Percentiles rank a stretch among this genome's conserved stretches.
phyloP scores from a whole-genome alignment of 1,140 invertebrate genomes.

The Ectropis grisescens region DNA sequence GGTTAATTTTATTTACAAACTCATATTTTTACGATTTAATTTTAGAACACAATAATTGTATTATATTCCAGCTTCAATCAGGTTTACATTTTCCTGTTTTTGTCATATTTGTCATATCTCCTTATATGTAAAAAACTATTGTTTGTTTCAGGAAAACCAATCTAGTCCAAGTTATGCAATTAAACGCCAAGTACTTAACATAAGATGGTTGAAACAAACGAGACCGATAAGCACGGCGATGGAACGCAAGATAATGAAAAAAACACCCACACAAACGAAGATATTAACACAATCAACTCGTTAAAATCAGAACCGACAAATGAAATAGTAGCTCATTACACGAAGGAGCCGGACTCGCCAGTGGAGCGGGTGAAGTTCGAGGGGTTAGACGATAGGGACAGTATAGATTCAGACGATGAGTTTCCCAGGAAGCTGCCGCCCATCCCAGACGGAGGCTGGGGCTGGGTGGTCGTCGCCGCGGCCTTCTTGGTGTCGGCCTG shows the following conservation, averaged over 20 bases:
- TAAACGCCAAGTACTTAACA: too few relatives aligned
- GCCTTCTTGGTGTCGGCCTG: conserved; percentile 88
- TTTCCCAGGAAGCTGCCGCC: conserved; percentile 30
- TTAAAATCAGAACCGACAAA: conserved; percentile 25
- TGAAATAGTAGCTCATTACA: conserved; percentile 27
- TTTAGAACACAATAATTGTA: too few relatives aligned
- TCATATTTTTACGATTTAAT: too few relatives aligned
- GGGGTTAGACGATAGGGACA: conserved; percentile 37
- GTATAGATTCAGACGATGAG: conserved; percentile 36
- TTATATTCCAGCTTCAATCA: too few relatives aligned
- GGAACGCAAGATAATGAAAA: conserved; percentile 11
- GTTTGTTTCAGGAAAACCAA: conserved; percentile 1
- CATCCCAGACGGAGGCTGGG: conserved; percentile 66
- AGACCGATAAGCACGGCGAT: conserved; percentile 2
- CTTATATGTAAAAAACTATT: too few relatives aligned
- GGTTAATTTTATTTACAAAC: too few relatives aligned
- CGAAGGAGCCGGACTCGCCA: conserved; percentile 25
- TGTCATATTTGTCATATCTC: too few relatives aligned
- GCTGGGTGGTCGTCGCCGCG: conserved; percentile 89
- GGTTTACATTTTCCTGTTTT: too few relatives aligned
- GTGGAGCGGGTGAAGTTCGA: conserved; percentile 48
- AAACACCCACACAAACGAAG: conserved; percentile 8
- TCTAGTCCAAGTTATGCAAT: conserved; percentile 5
- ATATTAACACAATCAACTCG: conserved; percentile 39
- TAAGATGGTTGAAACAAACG: conserved; percentile 22